A percentile compares a stretch with the other conserved stretches of the same genome.
phyloP scores from a whole-genome alignment of 2,888 invertebrate species.

The Macrophya alboannulata region DNA sequence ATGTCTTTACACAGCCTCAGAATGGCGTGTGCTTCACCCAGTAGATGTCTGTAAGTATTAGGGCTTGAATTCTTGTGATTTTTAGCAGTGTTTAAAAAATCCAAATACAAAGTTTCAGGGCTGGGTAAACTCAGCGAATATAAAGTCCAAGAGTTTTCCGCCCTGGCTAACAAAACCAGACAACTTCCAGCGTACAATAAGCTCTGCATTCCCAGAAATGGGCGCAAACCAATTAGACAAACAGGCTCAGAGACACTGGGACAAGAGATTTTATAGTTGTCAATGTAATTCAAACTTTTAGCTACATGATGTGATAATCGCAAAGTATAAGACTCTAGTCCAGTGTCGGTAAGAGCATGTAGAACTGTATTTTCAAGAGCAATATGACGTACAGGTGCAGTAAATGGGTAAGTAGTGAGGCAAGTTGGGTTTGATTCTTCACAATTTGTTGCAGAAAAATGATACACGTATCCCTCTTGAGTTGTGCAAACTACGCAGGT shows the following conservation, averaged over 20 bases:
- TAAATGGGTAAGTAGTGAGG: constrained; percentile 84
- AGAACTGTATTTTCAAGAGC: constrained; percentile 86
- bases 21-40: constrained; percentile 88
- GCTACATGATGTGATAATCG: constrained; percentile 85
- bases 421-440: constrained; percentile 67
- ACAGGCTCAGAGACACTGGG: constrained; percentile 84
- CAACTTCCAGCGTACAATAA: constrained; percentile 81
- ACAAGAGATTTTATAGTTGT: constrained; percentile 80
- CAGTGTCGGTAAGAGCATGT: constrained; percentile 89
- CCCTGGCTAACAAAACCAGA: constrained; percentile 83
- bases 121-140: constrained; percentile 87
- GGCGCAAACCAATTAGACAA: constrained; percentile 86
- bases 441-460: constrained; percentile 80
- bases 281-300: constrained; percentile 79
- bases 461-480: constrained; percentile 88
- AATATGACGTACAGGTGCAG: constrained; percentile 86
- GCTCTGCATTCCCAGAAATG: constrained; percentile 85
- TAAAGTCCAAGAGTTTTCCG: constrained; percentile 87
- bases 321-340: constrained; percentile 89
- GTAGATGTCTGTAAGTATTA: constrained; percentile 86
- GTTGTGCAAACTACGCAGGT: constrained; percentile 85
- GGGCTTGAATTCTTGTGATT: constrained; percentile 85
- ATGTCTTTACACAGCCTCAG: constrained; percentile 81
- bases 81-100: constrained; percentile 86
- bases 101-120: constrained; percentile 85